These are phyloP conservation scores for Isoperla grammatica DNA, from an alignment of 2,888 invertebrate species.

Conservation along the genomic window DNA sequence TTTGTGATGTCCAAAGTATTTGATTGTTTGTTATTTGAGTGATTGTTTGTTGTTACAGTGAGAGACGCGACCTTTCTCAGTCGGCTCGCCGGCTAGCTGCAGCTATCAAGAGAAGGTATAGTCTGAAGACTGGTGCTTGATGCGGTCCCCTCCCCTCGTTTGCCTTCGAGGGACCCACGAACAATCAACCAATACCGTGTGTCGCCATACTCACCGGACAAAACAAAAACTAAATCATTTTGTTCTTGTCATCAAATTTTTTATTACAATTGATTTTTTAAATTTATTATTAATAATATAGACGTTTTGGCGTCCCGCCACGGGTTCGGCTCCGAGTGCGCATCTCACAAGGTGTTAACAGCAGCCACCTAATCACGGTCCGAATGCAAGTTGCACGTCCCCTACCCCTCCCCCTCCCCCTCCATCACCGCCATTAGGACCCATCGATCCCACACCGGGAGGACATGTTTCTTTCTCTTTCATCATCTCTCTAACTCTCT, in stretches of 20 bases:
- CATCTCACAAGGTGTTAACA: background rate
- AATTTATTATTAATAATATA: conserved; percentile 27
- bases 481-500: conserved; percentile 27
- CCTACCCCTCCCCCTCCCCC: background rate
- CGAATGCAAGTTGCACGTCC: conserved; percentile 26
- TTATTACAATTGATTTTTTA: conserved; percentile 26
- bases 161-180: conserved; percentile 11
- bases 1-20: too few species aligned
- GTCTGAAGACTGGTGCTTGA: background rate
- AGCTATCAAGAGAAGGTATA: background rate
- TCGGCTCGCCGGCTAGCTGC: too few species aligned
- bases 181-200: conserved; percentile 11
- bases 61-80: too few species aligned
- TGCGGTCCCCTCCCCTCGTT: conserved; percentile 6
- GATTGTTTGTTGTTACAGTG: too few species aligned
- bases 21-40: too few species aligned
- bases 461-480: conserved; percentile 25
- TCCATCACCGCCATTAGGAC: conserved; percentile 5
- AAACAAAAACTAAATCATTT: conserved; percentile 25
- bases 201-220: conserved; percentile 8
- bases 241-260: conserved; percentile 31
- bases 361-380: conserved; percentile 14
- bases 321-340: conserved; percentile 1
- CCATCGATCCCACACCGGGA: conserved; percentile 5
- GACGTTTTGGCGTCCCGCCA: conserved; percentile 27